Percentiles rank a stretch among this genome's conserved stretches.
phyloP scores from a whole-genome alignment of 2,888 invertebrate genomes.

The Drosophila mimica region DNA sequence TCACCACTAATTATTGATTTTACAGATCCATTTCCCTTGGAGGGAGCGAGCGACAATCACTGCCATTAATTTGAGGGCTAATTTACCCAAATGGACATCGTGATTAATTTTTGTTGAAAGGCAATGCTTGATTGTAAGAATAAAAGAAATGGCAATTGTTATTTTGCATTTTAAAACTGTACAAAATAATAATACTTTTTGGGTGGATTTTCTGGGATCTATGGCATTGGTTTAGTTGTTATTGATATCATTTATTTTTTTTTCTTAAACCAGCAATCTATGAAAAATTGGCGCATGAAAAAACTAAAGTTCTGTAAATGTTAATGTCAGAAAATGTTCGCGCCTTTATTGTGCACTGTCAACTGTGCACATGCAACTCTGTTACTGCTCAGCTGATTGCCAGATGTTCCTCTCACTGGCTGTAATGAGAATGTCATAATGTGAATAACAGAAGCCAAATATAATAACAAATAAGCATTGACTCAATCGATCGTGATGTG shows the following conservation, averaged over 20 bases:
- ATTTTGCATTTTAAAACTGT: background rate
- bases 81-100: background rate
- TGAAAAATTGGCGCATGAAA: no score
- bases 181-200: background rate
- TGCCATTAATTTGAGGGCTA: background rate
- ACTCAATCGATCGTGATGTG: constrained; percentile 2
- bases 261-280: background rate
- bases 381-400: constrained; percentile 35
- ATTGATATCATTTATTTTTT: background rate
- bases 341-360: background rate
- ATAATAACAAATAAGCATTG: background rate
- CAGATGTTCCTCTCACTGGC: constrained; percentile 9
- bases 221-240: background rate
- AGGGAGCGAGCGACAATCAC: background rate
- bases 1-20: background rate
- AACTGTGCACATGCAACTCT: constrained; percentile 23
- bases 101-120: background rate
- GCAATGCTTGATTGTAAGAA: background rate
- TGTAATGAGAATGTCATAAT: background rate
- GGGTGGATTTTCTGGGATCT: background rate
- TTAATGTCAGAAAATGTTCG: background rate
- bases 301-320: background rate
- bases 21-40: background rate
- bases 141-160: background rate
- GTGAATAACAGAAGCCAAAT: background rate